These are phyloP conservation scores for Apostichopus californicus DNA, from an alignment of 35 echinoderm and acorn worm species.

Conservation along the genomic window DNA sequence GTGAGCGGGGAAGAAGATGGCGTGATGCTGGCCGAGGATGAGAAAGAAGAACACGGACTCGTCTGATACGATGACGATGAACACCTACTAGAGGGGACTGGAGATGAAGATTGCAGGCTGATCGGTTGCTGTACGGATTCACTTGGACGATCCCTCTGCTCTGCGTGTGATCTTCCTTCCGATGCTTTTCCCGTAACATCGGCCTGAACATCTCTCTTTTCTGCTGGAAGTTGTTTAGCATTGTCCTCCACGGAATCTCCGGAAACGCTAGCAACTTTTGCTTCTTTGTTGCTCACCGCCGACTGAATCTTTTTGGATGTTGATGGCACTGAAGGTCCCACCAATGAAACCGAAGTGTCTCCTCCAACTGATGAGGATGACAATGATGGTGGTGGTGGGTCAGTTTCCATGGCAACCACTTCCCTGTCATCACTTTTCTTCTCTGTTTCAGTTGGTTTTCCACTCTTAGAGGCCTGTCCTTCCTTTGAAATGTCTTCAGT, in stretches of 20 bases:
- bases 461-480: not conserved
- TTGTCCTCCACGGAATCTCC: not conserved
- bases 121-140: too few species aligned
- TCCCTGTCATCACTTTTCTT: not conserved
- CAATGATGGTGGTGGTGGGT: too few species aligned
- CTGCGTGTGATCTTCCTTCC: not conserved
- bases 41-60: constrained; percentile 17
- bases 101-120: not conserved
- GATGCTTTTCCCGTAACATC: not conserved
- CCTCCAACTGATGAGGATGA: not conserved
- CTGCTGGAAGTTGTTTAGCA: not conserved
- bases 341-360: not conserved
- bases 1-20: constrained; percentile 36
- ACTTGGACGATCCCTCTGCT: not conserved
- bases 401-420: not conserved
- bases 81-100: constrained; percentile 1
- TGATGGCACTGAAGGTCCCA: not conserved
- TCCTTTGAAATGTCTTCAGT: not conserved
- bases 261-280: not conserved
- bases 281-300: not conserved
- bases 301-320: not conserved
- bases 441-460: not conserved
- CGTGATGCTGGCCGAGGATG: not conserved
- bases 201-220: not conserved
- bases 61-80: not conserved